Evolutionary conservation across 2,113 vertebrate species (phyloP), one percentile per base, ranked within the genome.

Genomic region (Capreolus pygargus): DNA sequence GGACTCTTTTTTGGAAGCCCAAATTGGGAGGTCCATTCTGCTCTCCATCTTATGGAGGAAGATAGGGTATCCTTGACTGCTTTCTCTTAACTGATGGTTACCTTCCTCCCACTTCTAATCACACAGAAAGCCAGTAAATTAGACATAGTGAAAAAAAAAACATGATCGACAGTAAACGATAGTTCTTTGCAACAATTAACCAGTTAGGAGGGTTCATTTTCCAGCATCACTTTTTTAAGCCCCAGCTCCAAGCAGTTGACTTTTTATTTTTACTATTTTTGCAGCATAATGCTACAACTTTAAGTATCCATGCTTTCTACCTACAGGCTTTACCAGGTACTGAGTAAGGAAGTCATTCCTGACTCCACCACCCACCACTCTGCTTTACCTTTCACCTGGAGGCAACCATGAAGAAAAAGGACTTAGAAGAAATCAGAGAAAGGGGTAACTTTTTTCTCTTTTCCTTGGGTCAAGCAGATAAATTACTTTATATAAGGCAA

Each of bases 121-220:
- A 92, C 93, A 89, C 97, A n/a, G 97, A 96, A 95, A 96, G 50
- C 1, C 11, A 90, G 19, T 11, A 67, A 39, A 91, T 61, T 27
- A 89, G 39, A 94, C 79, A 58, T 39, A 91, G 16, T 54, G 45
- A 39, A 54, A 43, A 84, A 45, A 54, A 89, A 45, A 79, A 52
- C 67, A 76, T 2, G 5, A 16, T 19, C 36, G 8, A 94, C 30
- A 36, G n/a, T 21, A 89, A 94, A 88, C 3, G 96, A 47, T 1
- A 1, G 14, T 54, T 90, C 57, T 95, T 98, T 95, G 89, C 39
- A 97, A 94, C 78, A 96, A 64, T 0, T 12, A 93, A 39, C 54
- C 30, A 89, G 6, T 78, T 1, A 90, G 27, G 55, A 85, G 16
- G 43, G 36, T 25, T 92, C 17, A 39, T 60, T 82, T 17, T 88